Percentiles rank a stretch among this genome's conserved stretches.
These are phyloP conservation scores for Ancistrus triradiatus DNA, from an alignment of 2,113 vertebrate genomes.

Conservation along the genomic window DNA sequence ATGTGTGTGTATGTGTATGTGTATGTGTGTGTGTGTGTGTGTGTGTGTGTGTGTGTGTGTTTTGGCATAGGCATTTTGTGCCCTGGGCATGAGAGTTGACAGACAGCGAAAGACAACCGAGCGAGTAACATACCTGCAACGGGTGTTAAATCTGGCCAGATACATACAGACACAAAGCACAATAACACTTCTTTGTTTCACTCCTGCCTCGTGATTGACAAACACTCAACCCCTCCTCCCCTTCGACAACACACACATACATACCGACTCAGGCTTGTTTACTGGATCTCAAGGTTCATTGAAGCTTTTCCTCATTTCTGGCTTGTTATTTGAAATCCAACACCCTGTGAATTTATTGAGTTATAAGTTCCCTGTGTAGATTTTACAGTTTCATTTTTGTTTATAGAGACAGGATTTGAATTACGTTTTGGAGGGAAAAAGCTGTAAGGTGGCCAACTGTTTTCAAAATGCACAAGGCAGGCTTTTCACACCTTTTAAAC, in stretches of 20 bases:
- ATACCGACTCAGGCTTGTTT: slow-evolving; percentile 21
- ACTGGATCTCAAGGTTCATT: slow-evolving; percentile 9
- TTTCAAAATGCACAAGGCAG: too few relatives aligned
- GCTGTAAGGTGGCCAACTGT: too few relatives aligned
- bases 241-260: background rate
- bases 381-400: too few relatives aligned
- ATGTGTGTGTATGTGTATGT: background rate
- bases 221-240: background rate
- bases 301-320: slow-evolving; percentile 17
- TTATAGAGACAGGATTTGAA: too few relatives aligned
- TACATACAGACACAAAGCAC: slow-evolving; percentile 66
- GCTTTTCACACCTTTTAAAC: too few relatives aligned
- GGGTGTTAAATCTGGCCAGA: slow-evolving; percentile 70
- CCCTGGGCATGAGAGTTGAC: slow-evolving; percentile 56
- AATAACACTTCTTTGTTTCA: slow-evolving; percentile 70
- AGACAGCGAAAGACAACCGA: slow-evolving; percentile 54
- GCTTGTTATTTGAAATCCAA: slow-evolving; percentile 27
- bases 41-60: slow-evolving; percentile 33
- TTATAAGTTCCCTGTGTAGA: background rate
- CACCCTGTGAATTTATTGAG: slow-evolving; percentile 22
- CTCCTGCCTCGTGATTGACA: slow-evolving; percentile 48
- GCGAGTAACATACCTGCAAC: slow-evolving; percentile 59
- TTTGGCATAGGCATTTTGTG: slow-evolving; percentile 55
- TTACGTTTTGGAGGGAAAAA: too few relatives aligned
- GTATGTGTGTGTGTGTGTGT: slow-evolving; percentile 21